These are phyloP conservation scores for Phrynocephalus guinanensis DNA, from an alignment of 2,797 vertebrate genomes.

Conservation along the genomic window DNA sequence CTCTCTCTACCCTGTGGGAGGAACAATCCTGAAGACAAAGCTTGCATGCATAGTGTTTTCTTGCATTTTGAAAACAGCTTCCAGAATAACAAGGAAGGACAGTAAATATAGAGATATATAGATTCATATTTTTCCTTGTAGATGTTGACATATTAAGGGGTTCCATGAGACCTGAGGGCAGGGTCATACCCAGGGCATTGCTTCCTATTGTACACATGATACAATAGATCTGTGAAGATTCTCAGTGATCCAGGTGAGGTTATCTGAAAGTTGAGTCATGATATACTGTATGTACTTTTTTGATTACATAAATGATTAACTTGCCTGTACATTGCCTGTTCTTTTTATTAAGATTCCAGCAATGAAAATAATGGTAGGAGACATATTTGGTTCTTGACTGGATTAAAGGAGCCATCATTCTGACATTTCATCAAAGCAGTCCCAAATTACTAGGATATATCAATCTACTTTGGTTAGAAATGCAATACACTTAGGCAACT, in stretches of 20 bases:
- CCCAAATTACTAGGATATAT: slow-evolving; percentile 7
- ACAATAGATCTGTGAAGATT: too few relatives aligned
- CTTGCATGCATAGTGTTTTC: not conserved
- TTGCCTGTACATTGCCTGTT: not conserved
- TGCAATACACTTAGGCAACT: slow-evolving; percentile 52
- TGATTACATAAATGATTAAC: not conserved
- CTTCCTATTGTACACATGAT: not conserved
- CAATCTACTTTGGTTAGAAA: slow-evolving; percentile 43
- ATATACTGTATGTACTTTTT: too few relatives aligned
- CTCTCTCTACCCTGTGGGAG: too few relatives aligned
- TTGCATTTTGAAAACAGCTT: not conserved
- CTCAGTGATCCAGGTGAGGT: too few relatives aligned
- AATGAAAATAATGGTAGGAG: slow-evolving; percentile 38
- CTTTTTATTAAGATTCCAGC: slow-evolving; percentile 33
- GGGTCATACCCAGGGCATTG: not conserved
- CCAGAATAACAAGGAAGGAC: not conserved
- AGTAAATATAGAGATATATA: not conserved
- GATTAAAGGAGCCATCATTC: slow-evolving; percentile 4
- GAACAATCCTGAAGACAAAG: not conserved
- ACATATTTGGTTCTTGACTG: slow-evolving; percentile 23
- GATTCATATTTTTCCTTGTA: not conserved
- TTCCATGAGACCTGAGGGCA: not conserved
- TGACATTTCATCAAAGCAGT: slow-evolving; percentile 17
- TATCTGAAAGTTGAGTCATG: too few relatives aligned
- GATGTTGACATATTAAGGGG: not conserved